Evolutionary conservation across 2,888 invertebrate species (phyloP), one percentile per base, ranked within the genome.

Genomic region (Andricus curvator): DNA sequence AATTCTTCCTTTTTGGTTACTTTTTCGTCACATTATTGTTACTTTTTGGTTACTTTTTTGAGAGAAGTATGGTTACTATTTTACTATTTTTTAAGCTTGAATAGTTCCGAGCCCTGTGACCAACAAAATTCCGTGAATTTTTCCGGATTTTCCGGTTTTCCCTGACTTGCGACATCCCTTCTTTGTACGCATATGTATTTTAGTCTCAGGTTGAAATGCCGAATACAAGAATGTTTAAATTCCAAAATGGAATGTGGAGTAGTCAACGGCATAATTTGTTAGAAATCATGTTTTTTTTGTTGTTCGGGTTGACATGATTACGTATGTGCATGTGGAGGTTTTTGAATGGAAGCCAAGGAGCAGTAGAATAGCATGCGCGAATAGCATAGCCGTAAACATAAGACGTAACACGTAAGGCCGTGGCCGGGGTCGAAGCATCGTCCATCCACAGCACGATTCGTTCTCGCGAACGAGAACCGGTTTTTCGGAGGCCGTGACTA

Each of bases 391-490:
- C 48, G 48, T 48, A 48, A 17, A 48, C 48, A 48, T 17, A 48
- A 48, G 48, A 20, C 60, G 60, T 60, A 60, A 60, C 9, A 22
- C n/a, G 56, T 56, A 56, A 56, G n/a, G 56, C 60, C 60, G 60
- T 8, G 22, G 22, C 60, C 60, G 60, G n/a, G 22, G 22, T 60
- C 22, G 22, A 60, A 77, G 17, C 48, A 17, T 48, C 17, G 48
- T 48, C 48, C 70, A 56, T 80, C 78, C 77, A 80, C 78, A 81
- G 78, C 83, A 78, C 81, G 81, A 84, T 80, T 84, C 83, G 84
- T 78, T 82, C 82, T 84, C 83, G 82, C 82, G 22, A 60, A 79
- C 81, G 79, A 82, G 83, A 84, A 83, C 84, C 84, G 83, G 84
- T 84, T 84, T 84, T 83, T 84, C 84, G 81, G 84, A 82, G 84